Percentiles rank a stretch among this genome's conserved stretches.
These are phyloP conservation scores for Andricus grossulariae DNA, from an alignment of 1,140 invertebrate genomes.

Conservation along the genomic window DNA sequence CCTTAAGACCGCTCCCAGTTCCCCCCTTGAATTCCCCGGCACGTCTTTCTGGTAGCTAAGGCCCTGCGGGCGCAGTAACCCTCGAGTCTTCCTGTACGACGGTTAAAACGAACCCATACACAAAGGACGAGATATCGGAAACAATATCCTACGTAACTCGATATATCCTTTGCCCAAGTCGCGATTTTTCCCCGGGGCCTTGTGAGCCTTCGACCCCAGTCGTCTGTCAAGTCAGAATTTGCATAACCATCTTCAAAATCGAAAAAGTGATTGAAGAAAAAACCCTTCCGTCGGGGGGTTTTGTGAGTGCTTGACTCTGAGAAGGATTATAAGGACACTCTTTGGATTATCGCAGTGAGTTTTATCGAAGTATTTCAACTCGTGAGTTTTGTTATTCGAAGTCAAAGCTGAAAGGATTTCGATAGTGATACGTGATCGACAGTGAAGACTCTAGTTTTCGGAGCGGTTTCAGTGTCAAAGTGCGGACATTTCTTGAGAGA, in stretches of 20 bases:
- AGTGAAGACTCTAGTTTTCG: neutral
- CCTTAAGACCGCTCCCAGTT: slow-evolving; percentile 57
- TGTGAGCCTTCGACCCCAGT: neutral
- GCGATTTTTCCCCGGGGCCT: slow-evolving; percentile 45
- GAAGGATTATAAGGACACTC: neutral
- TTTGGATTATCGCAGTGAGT: neutral
- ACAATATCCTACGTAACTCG: slow-evolving; percentile 69
- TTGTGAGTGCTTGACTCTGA: slow-evolving; percentile 5
- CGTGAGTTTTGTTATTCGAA: neutral
- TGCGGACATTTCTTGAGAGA: slow-evolving; percentile 35
- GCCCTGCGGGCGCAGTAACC: slow-evolving; percentile 76
- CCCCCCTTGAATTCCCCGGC: slow-evolving; percentile 49
- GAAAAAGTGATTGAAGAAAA: slow-evolving; percentile 39
- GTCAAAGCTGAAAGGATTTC: neutral
- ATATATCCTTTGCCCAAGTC: slow-evolving; percentile 49
- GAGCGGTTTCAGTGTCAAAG: neutral
- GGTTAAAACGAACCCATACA: slow-evolving; percentile 67
- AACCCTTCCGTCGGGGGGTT: slow-evolving; percentile 18
- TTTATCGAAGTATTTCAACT: neutral
- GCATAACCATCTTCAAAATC: slow-evolving; percentile 44
- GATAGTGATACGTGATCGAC: neutral
- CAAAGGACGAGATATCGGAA: slow-evolving; percentile 67
- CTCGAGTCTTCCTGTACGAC: slow-evolving; percentile 75
- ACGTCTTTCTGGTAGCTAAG: slow-evolving; percentile 73
- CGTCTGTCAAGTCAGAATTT: slow-evolving; percentile 35